These are phyloP conservation scores for Nephotettix cincticeps DNA, from an alignment of 1,140 invertebrate genomes.

Conservation along the genomic window DNA sequence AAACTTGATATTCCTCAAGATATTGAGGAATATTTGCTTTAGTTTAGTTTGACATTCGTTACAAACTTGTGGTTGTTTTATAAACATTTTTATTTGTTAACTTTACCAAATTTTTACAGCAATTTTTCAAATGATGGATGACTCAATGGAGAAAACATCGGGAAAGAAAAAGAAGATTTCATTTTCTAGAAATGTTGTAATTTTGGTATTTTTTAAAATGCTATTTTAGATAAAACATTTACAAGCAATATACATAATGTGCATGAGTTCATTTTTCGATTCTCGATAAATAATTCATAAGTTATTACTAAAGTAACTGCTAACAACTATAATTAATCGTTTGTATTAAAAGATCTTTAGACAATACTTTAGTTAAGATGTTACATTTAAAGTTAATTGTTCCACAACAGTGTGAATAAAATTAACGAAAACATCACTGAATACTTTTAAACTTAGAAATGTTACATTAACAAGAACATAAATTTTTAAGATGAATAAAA, in stretches of 20 bases:
- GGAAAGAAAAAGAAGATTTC: no score
- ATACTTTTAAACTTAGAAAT: not conserved
- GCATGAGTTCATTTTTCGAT: not conserved
- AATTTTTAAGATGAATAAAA: not conserved
- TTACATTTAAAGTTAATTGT: not conserved
- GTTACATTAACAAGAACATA: no score
- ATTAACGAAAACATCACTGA: not conserved
- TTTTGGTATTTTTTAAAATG: conserved; percentile 21
- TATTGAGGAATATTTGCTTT: no score
- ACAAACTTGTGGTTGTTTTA: no score
- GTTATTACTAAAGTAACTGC: not conserved
- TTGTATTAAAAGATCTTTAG: not conserved
- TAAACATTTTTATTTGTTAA: no score
- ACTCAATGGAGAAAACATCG: no score
- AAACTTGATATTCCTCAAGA: no score
- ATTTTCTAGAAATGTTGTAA: conserved; percentile 18
- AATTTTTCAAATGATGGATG: no score
- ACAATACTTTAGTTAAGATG: not conserved
- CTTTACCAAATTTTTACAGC: no score
- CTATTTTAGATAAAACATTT: conserved; percentile 1
- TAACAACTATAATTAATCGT: not conserved
- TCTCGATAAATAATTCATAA: not conserved
- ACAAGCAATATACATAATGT: conserved; percentile 12
- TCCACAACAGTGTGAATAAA: not conserved
- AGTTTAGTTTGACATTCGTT: no score